Base-by-base conservation (phyloP, 2,888 invertebrate genomes). In the Spodoptera littoralis region DNA sequence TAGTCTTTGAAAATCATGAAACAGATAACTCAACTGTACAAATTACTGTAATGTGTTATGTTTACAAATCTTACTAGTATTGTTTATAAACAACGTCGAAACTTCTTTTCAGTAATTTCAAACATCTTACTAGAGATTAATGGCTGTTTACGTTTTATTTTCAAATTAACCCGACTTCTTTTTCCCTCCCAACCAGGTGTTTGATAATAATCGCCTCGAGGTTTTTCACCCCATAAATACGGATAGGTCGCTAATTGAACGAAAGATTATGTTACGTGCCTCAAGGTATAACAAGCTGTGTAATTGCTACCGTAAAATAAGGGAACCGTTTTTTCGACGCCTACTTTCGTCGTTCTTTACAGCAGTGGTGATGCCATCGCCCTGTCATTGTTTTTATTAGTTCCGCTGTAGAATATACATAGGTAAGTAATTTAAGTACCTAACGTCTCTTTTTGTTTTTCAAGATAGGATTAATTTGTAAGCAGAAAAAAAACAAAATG, bases 251-350 rank as follows among this genome's bases (percentile, higher is more conserved):
- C 85, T 91, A 90, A 91, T 90, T 90, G 84, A 84, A 76, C 66
- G 63, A 56, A 80, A 83, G 80, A 87, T 91, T 77, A 71, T 65
- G 79, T 91, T 92, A 81, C 91, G 73, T 67, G 73, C 68, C 83
- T 70, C 61, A 45, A 77, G 85, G 83, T 68, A 60, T 45, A 60
- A 61, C 54, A 46, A 36, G 30, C 69, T n/a, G 49, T 11, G 24
- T 70, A 62, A 73, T 73, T 60, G 46, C 45, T 74, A n/a, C 47
- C 53, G 48, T 48, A 27, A 50, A 53, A 56, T 44, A 45, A 22
- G 60, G 56, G 41, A 36, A 11, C 18, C 3, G 8, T 44, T 55
- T 48, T 59, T 47, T 13, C 24, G 5, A 24, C 22, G 36, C 1
- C 18, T 13, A 1, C 13, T 27, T n/a, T 50, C 13, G n/a, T 11